Evolutionary conservation across 2,113 vertebrate species (phyloP).

Genomic region (Taxidea taxus): DNA sequence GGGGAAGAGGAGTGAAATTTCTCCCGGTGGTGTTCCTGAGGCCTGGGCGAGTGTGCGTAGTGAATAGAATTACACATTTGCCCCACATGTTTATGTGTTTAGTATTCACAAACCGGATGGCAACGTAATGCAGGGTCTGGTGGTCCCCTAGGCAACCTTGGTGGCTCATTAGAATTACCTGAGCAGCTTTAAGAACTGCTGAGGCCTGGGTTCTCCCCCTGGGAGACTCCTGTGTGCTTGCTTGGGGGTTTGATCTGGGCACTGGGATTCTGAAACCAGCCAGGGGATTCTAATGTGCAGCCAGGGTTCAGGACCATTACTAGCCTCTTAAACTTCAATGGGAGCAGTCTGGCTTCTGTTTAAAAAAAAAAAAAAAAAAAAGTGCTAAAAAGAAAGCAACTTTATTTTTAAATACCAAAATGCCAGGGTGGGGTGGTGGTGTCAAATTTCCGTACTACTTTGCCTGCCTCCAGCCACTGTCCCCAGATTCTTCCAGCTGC

Average conservation of each 20-base stretch:
- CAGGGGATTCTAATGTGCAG: neutral
- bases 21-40: neutral
- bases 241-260: neutral
- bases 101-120: neutral
- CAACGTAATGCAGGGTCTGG: neutral
- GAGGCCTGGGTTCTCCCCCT: neutral
- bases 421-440: neutral
- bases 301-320: neutral
- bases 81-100: neutral
- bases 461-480: neutral
- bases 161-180: neutral
- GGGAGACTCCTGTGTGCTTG: neutral
- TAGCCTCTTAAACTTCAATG: neutral
- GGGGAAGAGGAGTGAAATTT: neutral
- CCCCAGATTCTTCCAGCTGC: neutral
- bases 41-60: neutral
- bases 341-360: neutral
- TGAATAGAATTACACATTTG: neutral
- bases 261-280: neutral
- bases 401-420: slow-evolving; percentile 7
- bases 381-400: neutral
- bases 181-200: neutral
- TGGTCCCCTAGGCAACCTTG: neutral
- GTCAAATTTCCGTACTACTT: neutral
- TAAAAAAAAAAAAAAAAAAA: neutral